phyloP scores from a whole-genome alignment of 2,888 invertebrate species.

The Volucella inflata region DNA sequence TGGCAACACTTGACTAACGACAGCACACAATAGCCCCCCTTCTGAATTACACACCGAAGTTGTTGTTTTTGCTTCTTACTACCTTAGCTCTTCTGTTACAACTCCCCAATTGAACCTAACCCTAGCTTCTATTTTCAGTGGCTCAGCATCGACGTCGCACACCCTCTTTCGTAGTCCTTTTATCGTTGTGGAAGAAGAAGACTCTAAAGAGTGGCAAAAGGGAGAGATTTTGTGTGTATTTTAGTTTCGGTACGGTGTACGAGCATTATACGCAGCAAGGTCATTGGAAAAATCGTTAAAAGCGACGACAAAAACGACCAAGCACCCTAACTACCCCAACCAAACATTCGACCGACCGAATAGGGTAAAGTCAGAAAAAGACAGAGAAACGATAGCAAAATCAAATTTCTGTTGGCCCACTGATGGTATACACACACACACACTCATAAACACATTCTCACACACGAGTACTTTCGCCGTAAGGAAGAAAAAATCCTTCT shows the following conservation, averaged over 20 bases:
- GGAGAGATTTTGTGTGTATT: constrained; percentile 37
- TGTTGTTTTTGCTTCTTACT: constrained; percentile 60
- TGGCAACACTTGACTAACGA: constrained; percentile 54
- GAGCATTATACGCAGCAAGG: constrained; percentile 82
- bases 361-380: not conserved
- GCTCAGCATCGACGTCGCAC: constrained; percentile 27
- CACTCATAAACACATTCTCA: not conserved
- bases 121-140: constrained; percentile 44
- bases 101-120: constrained; percentile 23
- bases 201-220: not conserved
- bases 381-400: constrained; percentile 50
- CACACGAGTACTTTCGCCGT: constrained; percentile 19
- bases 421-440: constrained; percentile 78
- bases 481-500: constrained; percentile 25
- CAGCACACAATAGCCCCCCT: not conserved
- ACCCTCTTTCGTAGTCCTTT: constrained; percentile 25
- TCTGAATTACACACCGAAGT: constrained; percentile 42
- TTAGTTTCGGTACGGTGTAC: constrained; percentile 60
- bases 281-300: constrained; percentile 84
- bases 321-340: constrained; percentile 2
- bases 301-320: constrained; percentile 73
- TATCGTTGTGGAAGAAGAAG: constrained; percentile 2
- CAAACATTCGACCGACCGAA: constrained; percentile 7
- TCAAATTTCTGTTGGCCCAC: constrained; percentile 72
- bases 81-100: constrained; percentile 18